phyloP scores from a whole-genome alignment of 2,888 invertebrate species.

The Rotaria socialis region DNA sequence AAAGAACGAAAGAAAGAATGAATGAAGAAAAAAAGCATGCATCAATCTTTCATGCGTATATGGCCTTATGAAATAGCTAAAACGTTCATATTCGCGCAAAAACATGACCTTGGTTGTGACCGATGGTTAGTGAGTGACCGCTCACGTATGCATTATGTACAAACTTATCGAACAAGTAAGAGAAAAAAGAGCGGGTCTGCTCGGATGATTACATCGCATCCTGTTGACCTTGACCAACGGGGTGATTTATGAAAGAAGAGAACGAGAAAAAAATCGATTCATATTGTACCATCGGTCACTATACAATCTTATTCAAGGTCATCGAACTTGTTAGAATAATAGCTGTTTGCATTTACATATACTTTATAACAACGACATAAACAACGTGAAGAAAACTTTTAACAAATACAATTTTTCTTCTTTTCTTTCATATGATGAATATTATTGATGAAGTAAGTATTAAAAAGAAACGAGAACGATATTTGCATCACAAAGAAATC shows the following conservation, averaged over 20 bases:
- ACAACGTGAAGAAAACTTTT: neutral
- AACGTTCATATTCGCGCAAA: neutral
- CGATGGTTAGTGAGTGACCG: neutral
- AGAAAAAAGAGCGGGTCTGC: neutral
- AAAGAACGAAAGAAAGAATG: neutral
- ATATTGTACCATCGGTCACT: conserved; percentile 23
- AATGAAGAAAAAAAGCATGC: neutral
- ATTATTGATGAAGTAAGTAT: conserved; percentile 8
- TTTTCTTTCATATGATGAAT: neutral
- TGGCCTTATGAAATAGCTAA: neutral
- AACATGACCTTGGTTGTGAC: conserved; percentile 4
- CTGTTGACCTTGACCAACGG: neutral
- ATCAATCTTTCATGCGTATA: neutral
- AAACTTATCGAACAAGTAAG: neutral
- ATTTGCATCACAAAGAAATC: neutral
- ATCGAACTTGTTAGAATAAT: neutral
- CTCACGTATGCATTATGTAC: neutral
- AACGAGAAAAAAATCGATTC: neutral
- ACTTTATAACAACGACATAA: neutral
- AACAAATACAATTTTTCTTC: neutral
- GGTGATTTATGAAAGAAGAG: neutral
- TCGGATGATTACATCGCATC: neutral
- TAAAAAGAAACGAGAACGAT: neutral
- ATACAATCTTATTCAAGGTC: neutral
- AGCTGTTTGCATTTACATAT: neutral